Evolutionary conservation across 2,113 vertebrate species (phyloP).

Genomic region (Anas platyrhynchos): DNA sequence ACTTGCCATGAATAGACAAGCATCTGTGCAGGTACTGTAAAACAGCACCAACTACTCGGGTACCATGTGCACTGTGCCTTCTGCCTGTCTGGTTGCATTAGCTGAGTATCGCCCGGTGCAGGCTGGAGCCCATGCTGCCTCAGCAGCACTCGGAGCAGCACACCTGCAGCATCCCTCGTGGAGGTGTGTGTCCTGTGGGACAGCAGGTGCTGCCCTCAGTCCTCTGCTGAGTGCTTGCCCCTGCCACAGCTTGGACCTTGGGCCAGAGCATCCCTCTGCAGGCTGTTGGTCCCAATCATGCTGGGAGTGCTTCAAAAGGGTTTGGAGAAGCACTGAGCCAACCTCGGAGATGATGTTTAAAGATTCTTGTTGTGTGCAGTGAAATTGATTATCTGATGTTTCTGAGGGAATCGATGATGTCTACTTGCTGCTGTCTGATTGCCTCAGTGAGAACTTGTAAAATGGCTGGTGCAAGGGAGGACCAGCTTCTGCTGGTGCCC

Average conservation of each 20-base stretch:
- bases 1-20: background rate
- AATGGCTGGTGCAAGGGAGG: rapidly evolving
- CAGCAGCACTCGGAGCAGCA: background rate
- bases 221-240: background rate
- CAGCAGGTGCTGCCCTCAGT: rapidly evolving
- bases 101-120: background rate
- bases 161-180: too few relatives aligned
- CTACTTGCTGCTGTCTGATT: background rate
- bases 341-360: rapidly evolving
- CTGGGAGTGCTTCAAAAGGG: rapidly evolving
- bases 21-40: background rate
- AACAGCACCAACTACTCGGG: background rate
- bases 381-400: background rate
- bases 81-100: background rate
- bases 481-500: background rate
- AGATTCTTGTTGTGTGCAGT: background rate
- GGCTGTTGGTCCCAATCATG: rapidly evolving
- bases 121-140: background rate
- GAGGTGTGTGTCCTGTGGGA: background rate
- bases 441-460: too few relatives aligned
- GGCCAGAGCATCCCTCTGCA: background rate
- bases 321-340: rapidly evolving
- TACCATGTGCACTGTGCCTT: background rate
- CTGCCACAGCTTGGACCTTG: background rate
- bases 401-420: background rate